These are phyloP conservation scores for Melinaea menophilus DNA, from an alignment of 2,888 invertebrate species.

Conservation along the genomic window DNA sequence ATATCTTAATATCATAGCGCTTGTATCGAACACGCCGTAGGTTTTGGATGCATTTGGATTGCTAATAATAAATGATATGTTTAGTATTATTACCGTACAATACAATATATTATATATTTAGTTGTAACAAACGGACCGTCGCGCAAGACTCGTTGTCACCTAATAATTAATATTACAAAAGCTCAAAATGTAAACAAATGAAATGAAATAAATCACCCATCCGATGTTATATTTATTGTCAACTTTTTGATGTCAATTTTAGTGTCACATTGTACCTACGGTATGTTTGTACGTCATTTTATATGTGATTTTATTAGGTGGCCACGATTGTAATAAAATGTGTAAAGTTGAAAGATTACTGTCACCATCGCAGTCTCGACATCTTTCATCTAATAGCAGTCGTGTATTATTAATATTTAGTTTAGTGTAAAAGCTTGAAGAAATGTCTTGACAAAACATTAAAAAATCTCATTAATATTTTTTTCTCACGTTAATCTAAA, in stretches of 20 bases:
- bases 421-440: conserved; percentile 8
- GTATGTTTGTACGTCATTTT: background rate
- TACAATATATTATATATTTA: background rate
- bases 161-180: conserved; percentile 5
- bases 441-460: conserved; percentile 63
- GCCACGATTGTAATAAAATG: background rate
- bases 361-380: background rate
- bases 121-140: background rate
- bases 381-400: background rate
- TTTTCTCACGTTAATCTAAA: conserved; percentile 45
- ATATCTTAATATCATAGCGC: conserved; percentile 2
- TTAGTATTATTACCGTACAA: conserved; percentile 1
- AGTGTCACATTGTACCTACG: background rate
- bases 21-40: conserved; percentile 6
- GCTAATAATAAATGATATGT: background rate
- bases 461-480: conserved; percentile 26
- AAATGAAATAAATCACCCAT: no score
- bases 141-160: conserved; percentile 15
- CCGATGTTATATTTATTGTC: no score
- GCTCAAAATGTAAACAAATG: no score
- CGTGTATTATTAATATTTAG: background rate
- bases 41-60: conserved; percentile 1
- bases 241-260: conserved; percentile 1
- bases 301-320: conserved; percentile 5
- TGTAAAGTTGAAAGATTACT: background rate